Conservation (phyloP, 64 coral and sea anemone species). For the Dendronephthya gigantea region DNA sequence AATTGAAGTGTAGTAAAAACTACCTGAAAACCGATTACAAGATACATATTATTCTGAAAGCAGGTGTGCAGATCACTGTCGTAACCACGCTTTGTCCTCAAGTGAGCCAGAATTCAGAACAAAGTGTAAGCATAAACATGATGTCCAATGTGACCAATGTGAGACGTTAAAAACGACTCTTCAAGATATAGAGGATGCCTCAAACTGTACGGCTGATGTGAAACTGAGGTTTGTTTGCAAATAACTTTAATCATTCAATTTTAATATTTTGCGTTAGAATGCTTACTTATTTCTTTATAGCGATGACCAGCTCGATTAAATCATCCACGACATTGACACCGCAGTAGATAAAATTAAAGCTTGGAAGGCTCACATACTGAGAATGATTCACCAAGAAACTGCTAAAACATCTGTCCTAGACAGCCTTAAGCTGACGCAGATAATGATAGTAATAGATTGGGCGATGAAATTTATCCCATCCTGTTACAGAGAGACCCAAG, state of each 20-base stretch:
- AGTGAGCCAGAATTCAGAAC: conserved; percentile 16
- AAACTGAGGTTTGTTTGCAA: too few species aligned
- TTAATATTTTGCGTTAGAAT: too few species aligned
- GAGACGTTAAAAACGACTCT: background rate
- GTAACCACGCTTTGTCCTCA: conserved; percentile 32
- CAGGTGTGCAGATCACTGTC: conserved; percentile 42
- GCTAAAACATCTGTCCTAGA: conserved; percentile 27
- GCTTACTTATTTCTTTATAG: background rate
- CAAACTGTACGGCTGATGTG: background rate
- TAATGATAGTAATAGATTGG: conserved; percentile 43
- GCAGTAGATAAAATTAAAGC: conserved; percentile 24
- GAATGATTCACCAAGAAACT: conserved; percentile 40
- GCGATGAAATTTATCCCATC: conserved; percentile 52
- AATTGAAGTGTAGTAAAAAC: conserved; percentile 20
- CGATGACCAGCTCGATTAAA: conserved; percentile 33
- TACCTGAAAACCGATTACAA: conserved; percentile 51
- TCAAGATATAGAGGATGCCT: conserved; percentile 27
- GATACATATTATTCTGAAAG: conserved; percentile 19
- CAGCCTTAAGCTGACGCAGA: conserved; percentile 20
- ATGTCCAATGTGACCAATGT: conserved; percentile 31
- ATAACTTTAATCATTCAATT: too few species aligned
- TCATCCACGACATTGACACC: conserved; percentile 27
- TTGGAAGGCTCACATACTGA: conserved; percentile 46
- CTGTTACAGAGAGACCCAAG: conserved; percentile 29
- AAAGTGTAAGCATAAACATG: conserved; percentile 34